A percentile compares a stretch with the other conserved stretches of the same genome.
These are phyloP conservation scores for Sapajus apella DNA, from an alignment of 2,113 vertebrate species.

Conservation along the genomic window DNA sequence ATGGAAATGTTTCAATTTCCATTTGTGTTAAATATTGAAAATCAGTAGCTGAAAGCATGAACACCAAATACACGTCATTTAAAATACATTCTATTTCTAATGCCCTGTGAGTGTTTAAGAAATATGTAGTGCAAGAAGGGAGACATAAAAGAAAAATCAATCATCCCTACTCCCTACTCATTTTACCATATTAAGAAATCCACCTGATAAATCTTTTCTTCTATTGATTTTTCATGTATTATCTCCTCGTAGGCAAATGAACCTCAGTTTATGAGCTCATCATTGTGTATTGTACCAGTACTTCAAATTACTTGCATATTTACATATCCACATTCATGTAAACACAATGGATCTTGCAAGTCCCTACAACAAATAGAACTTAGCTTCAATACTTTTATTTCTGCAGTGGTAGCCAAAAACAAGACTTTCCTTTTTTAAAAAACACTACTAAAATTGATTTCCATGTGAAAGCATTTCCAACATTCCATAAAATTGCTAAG, in stretches of 20 bases:
- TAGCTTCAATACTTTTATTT: background rate
- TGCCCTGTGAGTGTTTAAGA: background rate
- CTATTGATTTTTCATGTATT: slow-evolving; percentile 17
- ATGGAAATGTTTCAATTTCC: background rate
- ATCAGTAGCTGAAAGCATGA: background rate
- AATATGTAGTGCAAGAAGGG: background rate
- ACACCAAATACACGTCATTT: background rate
- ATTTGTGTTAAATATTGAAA: slow-evolving; percentile 6
- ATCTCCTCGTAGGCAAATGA: background rate
- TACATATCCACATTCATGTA: background rate
- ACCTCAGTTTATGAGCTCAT: background rate
- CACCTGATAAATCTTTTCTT: background rate
- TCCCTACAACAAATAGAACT: background rate
- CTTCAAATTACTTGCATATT: background rate
- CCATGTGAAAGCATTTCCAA: slow-evolving; percentile 25
- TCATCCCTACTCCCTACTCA: background rate
- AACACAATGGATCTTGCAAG: background rate
- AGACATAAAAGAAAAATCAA: slow-evolving; percentile 1
- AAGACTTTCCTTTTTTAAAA: background rate
- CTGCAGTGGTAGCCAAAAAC: background rate
- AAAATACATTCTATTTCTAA: background rate
- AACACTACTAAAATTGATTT: slow-evolving; percentile 38
- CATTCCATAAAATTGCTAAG: slow-evolving; percentile 31
- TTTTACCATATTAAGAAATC: background rate
- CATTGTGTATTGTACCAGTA: background rate